Evolutionary conservation across 2,113 vertebrate species (phyloP), one percentile per base, ranked within the genome.

Genomic region (Pontoporia blainvillei): DNA sequence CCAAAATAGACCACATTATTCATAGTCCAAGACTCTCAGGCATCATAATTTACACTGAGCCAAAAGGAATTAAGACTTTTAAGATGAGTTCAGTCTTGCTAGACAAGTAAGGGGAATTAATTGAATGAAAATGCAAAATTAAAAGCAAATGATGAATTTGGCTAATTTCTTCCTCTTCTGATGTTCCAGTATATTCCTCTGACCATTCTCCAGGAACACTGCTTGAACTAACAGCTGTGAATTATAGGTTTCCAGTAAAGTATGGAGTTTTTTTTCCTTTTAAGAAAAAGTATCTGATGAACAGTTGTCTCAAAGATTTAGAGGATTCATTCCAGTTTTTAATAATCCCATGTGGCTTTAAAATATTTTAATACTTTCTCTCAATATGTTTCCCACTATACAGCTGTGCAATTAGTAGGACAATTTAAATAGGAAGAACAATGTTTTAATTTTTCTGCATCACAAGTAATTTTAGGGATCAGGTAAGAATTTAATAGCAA

Each of bases 281-380:
- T 94, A 94, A 94, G 96, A 96, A 98, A 97, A 97, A 98, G 84
- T 96, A 97, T 96, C 97, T 95, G 98, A 98, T 98, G 98, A 98
- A 98, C 54, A 98, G 97, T 98, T 98, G 97, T 97, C 98, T 94
- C 84, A 34, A 97, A 98, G 97, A 98, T 98, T 98, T 98, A 98
- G 72, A 91, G 94, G 95, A 95, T 92, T 98, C 97, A 98, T 98
- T 98, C 97, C 93, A 82, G 54, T 96, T 98, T 98, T 98, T 98
- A 97, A 98, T 97, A 98, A 97, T 97, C 98, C 97, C 97, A 91
- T 97, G 98, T 97, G 97, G 94, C 88, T 98, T 97, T 98, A 96
- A 98, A 98, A 97, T 98, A 98, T 98, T 98, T 94, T 96, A 98
- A 97, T 98, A 96, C 36, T 98, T 98, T 97, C 92, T 97, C 97